Percentiles rank a stretch among this genome's conserved stretches.
Conservation (phyloP, 2,888 invertebrate species). For the Lasioglossum morio region DNA sequence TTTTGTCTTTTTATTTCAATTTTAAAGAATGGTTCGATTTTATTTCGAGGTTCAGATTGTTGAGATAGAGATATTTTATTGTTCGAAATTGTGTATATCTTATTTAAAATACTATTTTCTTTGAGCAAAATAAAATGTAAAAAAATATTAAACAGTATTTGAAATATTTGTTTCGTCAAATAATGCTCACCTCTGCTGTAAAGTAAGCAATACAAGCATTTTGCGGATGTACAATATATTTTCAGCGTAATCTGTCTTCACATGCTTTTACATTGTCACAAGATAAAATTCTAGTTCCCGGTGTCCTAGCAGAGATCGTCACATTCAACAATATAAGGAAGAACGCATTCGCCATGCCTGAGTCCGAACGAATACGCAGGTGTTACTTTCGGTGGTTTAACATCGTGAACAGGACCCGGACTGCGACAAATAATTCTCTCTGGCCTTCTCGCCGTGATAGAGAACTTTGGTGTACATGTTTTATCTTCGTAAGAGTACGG, state of each 20-base stretch:
- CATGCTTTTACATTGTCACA: neutral
- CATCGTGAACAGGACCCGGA: conserved; percentile 86
- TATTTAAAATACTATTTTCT: no score
- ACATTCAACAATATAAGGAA: conserved; percentile 85
- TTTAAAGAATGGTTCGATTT: no score
- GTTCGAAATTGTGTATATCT: no score
- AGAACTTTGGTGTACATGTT: conserved; percentile 84
- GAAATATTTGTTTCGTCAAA: no score
- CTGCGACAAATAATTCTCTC: conserved; percentile 84
- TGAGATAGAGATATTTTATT: no score
- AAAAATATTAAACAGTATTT: no score
- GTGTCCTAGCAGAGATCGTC: conserved; percentile 68
- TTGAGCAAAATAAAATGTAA: no score
- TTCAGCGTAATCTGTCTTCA: neutral
- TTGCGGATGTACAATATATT: neutral
- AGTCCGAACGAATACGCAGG: conserved; percentile 87
- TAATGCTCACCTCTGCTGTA: neutral
- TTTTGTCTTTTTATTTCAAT: no score
- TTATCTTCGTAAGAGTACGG: conserved; percentile 60
- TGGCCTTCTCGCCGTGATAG: conserved; percentile 83
- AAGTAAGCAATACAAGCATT: neutral
- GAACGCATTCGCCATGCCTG: conserved; percentile 86
- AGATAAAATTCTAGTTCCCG: neutral
- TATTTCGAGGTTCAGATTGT: no score
- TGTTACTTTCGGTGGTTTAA: conserved; percentile 84